These are phyloP conservation scores for Patella ulyssiponensis DNA, from an alignment of 2,888 invertebrate genomes.

Conservation along the genomic window DNA sequence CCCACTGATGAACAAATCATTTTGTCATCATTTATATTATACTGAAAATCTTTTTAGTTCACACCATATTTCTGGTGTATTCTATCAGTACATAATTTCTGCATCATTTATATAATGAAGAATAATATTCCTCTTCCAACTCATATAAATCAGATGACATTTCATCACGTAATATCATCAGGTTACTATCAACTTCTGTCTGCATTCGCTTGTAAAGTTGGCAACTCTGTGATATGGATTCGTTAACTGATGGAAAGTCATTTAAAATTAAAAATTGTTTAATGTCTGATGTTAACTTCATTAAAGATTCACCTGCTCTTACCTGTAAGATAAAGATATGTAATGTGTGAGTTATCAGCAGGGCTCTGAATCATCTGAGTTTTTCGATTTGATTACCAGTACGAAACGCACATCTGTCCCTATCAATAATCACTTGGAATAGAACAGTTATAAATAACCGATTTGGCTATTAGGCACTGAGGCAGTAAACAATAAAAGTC, in stretches of 20 bases:
- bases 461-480: background rate
- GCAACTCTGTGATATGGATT: constrained; percentile 94
- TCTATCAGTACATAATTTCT: no score
- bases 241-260: constrained; percentile 98
- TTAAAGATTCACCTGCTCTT: constrained; percentile 94
- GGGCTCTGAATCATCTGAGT: background rate
- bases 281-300: constrained; percentile 97
- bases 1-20: no score
- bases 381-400: background rate
- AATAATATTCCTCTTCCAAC: constrained; percentile 92
- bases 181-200: constrained; percentile 92
- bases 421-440: no score
- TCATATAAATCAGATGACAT: constrained; percentile 95
- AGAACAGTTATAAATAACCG: background rate
- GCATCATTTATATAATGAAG: constrained; percentile 67
- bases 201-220: constrained; percentile 91
- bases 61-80: no score
- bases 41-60: no score
- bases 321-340: constrained; percentile 75
- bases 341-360: background rate
- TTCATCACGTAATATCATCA: constrained; percentile 92
- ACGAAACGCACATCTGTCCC: background rate
- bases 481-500: no score
- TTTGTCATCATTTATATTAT: no score
- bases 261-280: constrained; percentile 98